Base-by-base conservation (phyloP, 37 sponge, comb jelly and placozoan genomes). In the Bolinopsis microptera region DNA sequence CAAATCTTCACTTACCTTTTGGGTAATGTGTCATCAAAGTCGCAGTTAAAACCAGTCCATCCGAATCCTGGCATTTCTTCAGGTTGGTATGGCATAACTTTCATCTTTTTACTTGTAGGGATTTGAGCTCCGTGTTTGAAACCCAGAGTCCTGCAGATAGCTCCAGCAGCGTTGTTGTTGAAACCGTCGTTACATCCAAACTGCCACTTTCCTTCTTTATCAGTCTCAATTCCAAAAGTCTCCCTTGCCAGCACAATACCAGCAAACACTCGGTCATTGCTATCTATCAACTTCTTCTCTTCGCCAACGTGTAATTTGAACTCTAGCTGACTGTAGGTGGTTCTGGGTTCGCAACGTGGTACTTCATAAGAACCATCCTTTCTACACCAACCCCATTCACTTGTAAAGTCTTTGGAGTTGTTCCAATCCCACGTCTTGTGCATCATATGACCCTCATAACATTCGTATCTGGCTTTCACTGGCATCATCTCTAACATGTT, bases 131-230 rank as follows among this genome's bases (percentile, higher is more conserved):
- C 90, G 23, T 38, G 38, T 22, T 23, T 34, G 35, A 41, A 86
- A 3, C 90, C 90, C 1, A 86, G 13, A 39, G 90, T 39, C 22
- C 90, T 38, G 90, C 90, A 86, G 41, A 86, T 40, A 39, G 90
- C 35, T 2, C 90, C 90, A 86, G 90, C 90, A 41, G 90, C 90
- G 39, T 86, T 25, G 2, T 23, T 21, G 36, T 39, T 39, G 22
- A 86, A 86, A 0, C 61, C 90, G 13, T 86, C 90, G 28, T 27
- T 24, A 23, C 90, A 86, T 0, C 90, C 90, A 24, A 8, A 16
- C 61, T 30, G 2, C 90, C 90, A 86, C 18, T 32, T 32, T 16
- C 33, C 80, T 25, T 9, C 18, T 30, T 2, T 3, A 27, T 86
- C 90, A 16, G 22, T 30, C 3, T 18, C 61, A 86, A 0, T 8